Conservation (phyloP, 2,797 vertebrate genomes). For the Phalanger gymnotis region DNA sequence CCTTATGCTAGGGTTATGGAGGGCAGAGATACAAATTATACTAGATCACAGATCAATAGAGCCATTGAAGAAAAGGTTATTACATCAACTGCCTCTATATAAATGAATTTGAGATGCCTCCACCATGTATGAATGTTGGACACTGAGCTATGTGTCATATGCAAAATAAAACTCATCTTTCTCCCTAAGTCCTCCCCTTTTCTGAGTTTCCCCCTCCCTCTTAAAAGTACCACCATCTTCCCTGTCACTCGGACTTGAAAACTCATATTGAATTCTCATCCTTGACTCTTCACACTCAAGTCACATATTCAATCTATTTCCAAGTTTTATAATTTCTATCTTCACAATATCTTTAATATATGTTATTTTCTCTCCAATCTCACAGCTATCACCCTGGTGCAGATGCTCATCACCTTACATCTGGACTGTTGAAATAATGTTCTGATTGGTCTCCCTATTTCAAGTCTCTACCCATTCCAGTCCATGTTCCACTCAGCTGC, state of each 20-base stretch:
- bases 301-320: not conserved
- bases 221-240: not conserved
- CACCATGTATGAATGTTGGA: not conserved
- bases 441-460: too few relatives aligned
- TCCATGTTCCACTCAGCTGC: too few relatives aligned
- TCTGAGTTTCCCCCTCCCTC: not conserved
- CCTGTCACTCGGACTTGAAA: not conserved
- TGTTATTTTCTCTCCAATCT: too few relatives aligned
- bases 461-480: too few relatives aligned
- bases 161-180: not conserved
- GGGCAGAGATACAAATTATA: not conserved
- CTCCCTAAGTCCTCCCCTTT: not conserved
- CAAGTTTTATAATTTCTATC: too few relatives aligned
- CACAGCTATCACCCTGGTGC: too few relatives aligned
- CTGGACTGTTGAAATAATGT: too few relatives aligned
- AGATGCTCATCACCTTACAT: too few relatives aligned
- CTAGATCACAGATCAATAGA: not conserved
- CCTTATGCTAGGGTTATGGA: not conserved
- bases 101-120: not conserved
- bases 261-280: too few relatives aligned
- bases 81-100: not conserved
- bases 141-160: not conserved
- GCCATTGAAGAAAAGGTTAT: not conserved
- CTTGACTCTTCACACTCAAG: not conserved
- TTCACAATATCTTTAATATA: too few relatives aligned